phyloP scores from a whole-genome alignment of 2,888 invertebrate species.

The Mesoligia furuncula region DNA sequence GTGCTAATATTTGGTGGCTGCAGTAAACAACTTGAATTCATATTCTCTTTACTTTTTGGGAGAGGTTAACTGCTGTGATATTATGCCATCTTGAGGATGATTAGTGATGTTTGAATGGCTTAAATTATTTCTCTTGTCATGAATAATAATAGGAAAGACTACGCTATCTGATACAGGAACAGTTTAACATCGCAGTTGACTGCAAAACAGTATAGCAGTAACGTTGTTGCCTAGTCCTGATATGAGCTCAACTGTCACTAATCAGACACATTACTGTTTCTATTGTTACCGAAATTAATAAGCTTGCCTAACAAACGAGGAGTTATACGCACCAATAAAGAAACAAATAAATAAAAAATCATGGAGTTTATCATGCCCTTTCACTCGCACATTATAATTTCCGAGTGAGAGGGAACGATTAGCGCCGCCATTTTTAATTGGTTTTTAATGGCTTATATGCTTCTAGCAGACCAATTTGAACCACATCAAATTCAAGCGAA shows the following conservation, averaged over 20 bases:
- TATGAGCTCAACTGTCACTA: too few species aligned
- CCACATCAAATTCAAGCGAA: not conserved
- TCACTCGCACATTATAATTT: not conserved
- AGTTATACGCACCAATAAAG: not conserved
- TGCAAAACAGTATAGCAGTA: not conserved
- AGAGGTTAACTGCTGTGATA: not conserved
- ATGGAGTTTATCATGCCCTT: not conserved
- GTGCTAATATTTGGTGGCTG: not conserved
- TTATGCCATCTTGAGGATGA: not conserved
- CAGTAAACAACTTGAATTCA: too few species aligned
- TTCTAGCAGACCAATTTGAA: not conserved
- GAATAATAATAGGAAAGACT: not conserved
- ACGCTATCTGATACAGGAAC: not conserved
- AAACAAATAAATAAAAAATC: not conserved
- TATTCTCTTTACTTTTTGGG: not conserved
- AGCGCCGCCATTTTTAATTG: not conserved
- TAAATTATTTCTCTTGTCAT: not conserved
- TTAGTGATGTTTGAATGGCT: not conserved
- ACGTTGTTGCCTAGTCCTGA: not conserved
- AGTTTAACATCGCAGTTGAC: not conserved
- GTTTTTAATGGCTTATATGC: not conserved
- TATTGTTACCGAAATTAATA: too few species aligned
- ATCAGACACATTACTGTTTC: too few species aligned
- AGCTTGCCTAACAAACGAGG: too few species aligned
- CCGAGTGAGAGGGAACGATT: not conserved